phyloP scores from a whole-genome alignment of 2,113 vertebrate species.

The Erythrocercus mccallii region DNA sequence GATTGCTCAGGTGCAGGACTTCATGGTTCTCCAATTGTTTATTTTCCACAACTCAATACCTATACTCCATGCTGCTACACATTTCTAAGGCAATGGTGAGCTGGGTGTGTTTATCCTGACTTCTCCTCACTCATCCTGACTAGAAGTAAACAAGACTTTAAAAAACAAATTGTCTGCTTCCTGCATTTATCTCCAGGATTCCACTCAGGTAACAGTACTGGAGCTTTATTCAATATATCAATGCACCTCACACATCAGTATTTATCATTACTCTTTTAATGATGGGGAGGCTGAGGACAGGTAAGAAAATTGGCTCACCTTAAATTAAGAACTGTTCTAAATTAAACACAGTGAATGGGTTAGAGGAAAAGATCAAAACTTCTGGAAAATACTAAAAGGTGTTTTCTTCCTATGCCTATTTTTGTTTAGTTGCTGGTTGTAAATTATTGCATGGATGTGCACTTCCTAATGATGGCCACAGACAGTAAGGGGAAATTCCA shows the following conservation, averaged over 20 bases:
- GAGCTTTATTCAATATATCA: background rate
- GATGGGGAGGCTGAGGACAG: background rate
- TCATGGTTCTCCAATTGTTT: background rate
- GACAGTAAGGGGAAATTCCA: slow-evolving; percentile 56
- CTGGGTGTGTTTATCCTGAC: background rate
- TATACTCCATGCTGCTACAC: background rate
- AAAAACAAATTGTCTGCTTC: background rate
- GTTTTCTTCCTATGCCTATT: background rate
- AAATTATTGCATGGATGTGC: slow-evolving; percentile 45
- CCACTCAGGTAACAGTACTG: background rate
- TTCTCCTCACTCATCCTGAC: background rate
- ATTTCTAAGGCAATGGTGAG: background rate
- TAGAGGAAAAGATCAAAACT: background rate
- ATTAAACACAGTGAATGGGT: background rate
- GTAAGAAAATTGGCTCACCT: background rate
- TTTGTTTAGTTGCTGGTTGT: slow-evolving; percentile 29
- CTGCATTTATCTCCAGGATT: background rate
- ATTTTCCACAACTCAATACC: background rate
- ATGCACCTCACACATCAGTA: background rate
- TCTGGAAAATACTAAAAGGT: background rate
- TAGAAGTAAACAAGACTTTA: background rate
- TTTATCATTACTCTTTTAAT: background rate
- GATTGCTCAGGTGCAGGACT: background rate
- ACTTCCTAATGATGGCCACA: slow-evolving; percentile 45
- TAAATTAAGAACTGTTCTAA: background rate